Base-by-base conservation (phyloP, 2,797 vertebrate genomes). In the Arremon brunneinucha region DNA sequence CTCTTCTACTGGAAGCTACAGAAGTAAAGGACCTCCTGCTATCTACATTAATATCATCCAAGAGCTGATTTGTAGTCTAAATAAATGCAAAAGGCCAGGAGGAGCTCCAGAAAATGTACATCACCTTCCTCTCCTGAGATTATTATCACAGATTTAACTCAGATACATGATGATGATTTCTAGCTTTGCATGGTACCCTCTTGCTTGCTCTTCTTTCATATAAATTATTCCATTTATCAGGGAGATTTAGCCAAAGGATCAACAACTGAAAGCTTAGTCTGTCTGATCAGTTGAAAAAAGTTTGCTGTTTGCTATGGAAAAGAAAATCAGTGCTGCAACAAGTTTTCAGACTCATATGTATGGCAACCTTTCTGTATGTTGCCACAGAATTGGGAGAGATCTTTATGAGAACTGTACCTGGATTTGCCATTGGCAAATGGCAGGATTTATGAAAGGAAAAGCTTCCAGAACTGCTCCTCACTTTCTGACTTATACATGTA, bases 251-350 rank as follows among this genome's bases (percentile, higher is more conserved):
- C 13, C 83, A 78, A 81, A 79, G 60, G 75, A 94, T 41, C 4
- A 6, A 81, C 50, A 95, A 78, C 3, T 82, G 74, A 78, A 77
- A 90, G 35, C 46, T 79, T 76, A 62, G 49, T 55, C 93, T 83
- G 43, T 69, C 96, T 83, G 89, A 91, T 83, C 89, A 83, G 56
- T 22, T 91, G 89, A 96, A 55, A 39, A 76, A 96, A 95, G 85
- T 96, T 93, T 94, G 43, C 52, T 74, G n/a, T 71, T 91, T 88
- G 43, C 35, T 37, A 34, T 26, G 34, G 69, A 41, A 83, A 88
- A 93, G 47, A 47, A 37, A 59, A 49, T 22, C 50, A 22, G 30
- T 18, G 50, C 46, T 76, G 62, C 69, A 76, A 65, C 18, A 75
- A 77, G 43, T 69, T 92, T 77, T 80, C 37, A 53, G 65, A 55